phyloP scores from a whole-genome alignment of 2,797 vertebrate genomes.

The Eospalax fontanierii region DNA sequence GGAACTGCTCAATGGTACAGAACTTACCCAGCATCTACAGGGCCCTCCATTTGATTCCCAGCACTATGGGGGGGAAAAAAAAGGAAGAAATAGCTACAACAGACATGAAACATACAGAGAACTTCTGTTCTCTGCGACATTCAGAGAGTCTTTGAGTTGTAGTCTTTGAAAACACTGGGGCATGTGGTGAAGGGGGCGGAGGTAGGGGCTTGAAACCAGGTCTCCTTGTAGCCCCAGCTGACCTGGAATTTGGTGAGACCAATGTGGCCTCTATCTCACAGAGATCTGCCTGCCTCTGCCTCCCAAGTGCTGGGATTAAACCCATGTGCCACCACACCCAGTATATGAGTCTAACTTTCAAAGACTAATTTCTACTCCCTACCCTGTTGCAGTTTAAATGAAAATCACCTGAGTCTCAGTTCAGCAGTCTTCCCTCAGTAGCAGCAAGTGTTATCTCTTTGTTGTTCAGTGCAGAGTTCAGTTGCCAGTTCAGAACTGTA shows the following conservation, averaged over 20 bases:
- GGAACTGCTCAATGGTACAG: not conserved
- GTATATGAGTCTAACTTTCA: conserved; percentile 44
- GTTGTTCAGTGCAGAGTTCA: conserved; percentile 32
- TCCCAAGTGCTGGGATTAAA: no score
- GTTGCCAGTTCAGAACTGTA: not conserved
- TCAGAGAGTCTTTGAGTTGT: not conserved
- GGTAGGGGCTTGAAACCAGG: no score
- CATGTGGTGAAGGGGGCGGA: not conserved
- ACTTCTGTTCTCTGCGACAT: not conserved
- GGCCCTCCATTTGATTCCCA: not conserved
- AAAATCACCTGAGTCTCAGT: conserved; percentile 48
- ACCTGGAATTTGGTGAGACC: no score
- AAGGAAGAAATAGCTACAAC: not conserved
- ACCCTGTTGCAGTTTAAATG: not conserved
- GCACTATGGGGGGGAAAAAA: not conserved
- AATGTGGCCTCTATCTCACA: no score
- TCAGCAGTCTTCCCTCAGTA: not conserved
- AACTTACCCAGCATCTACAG: not conserved
- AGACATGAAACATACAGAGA: not conserved
- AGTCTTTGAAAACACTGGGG: not conserved
- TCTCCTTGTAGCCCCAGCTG: no score
- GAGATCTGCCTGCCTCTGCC: no score
- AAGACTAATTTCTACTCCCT: conserved; percentile 52
- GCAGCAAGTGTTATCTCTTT: conserved; percentile 2
- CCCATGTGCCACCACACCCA: no score